Conservation (phyloP, 2,113 vertebrate genomes). For the Sapajus apella region DNA sequence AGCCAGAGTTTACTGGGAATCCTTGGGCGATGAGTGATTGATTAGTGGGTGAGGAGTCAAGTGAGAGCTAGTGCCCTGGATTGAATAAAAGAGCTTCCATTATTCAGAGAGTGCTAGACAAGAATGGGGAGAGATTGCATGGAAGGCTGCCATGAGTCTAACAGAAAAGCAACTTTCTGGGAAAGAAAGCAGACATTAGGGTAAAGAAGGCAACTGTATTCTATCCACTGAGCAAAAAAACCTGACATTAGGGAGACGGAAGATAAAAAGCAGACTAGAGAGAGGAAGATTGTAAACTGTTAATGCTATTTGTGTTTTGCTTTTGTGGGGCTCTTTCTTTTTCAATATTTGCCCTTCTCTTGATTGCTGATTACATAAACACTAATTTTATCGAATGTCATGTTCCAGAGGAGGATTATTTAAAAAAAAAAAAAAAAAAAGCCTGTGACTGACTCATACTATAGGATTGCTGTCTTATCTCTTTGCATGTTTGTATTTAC, state of each 20-base stretch:
- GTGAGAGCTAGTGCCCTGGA: constrained; percentile 65
- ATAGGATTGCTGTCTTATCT: not conserved
- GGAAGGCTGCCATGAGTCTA: constrained; percentile 73
- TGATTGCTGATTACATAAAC: constrained; percentile 21
- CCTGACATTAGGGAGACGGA: constrained; percentile 18
- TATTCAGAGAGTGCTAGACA: constrained; percentile 57
- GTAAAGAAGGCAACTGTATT: constrained; percentile 62
- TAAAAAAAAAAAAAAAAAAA: not conserved
- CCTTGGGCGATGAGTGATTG: constrained; percentile 68
- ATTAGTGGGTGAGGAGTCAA: constrained; percentile 77
- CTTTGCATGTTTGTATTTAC: not conserved
- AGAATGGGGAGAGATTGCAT: constrained; percentile 39
- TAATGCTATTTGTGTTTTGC: not conserved
- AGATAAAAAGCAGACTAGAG: constrained; percentile 16
- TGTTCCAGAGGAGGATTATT: not conserved
- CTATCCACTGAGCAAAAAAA: constrained; percentile 62
- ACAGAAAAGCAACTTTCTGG: constrained; percentile 73
- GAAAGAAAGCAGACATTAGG: constrained; percentile 58
- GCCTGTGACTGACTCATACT: not conserved
- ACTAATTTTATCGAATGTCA: constrained; percentile 10
- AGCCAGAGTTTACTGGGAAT: constrained; percentile 77
- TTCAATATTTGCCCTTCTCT: constrained; percentile 23
- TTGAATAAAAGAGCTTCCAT: constrained; percentile 71
- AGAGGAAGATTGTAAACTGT: not conserved
- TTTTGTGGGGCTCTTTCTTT: not conserved